Conservation (phyloP, 2,797 vertebrate species). For the Muraenolepis orangiensis region DNA sequence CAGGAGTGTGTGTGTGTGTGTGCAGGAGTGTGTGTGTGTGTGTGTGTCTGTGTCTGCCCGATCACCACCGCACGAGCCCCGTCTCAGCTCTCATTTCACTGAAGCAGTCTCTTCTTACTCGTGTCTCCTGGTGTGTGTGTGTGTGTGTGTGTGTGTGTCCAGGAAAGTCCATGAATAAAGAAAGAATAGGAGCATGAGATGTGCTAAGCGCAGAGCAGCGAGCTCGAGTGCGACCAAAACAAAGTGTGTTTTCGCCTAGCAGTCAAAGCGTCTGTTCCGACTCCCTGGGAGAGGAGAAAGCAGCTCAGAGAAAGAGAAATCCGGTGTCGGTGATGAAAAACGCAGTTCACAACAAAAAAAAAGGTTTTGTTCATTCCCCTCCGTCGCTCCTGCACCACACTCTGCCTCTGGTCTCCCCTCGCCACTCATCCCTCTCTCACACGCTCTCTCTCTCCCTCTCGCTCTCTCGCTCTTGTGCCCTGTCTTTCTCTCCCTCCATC, state of each 20-base stretch:
- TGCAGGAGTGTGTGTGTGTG: not conserved
- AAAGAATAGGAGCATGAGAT: conserved; percentile 11
- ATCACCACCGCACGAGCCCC: conserved; percentile 38
- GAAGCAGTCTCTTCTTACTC: not conserved
- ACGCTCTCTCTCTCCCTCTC: conserved; percentile 31
- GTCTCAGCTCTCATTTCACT: conserved; percentile 41
- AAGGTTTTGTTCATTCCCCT: conserved; percentile 53
- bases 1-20: not conserved
- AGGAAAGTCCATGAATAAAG: conserved; percentile 6
- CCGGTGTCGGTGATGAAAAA: conserved; percentile 55
- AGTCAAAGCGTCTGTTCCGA: conserved; percentile 34
- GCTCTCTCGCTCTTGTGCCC: conserved; percentile 25
- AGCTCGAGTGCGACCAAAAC: not conserved
- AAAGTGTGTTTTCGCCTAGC: no score
- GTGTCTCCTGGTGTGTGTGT: conserved; percentile 26
- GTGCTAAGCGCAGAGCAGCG: not conserved
- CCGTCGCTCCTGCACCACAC: conserved; percentile 63
- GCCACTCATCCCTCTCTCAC: conserved; percentile 25
- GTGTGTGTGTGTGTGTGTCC: conserved; percentile 17
- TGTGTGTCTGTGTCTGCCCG: conserved; percentile 36
- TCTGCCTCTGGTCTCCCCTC: conserved; percentile 44
- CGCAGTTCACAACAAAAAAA: conserved; percentile 62
- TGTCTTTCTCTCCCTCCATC: conserved; percentile 41
- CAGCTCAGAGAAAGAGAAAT: conserved; percentile 46
- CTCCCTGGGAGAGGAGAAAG: conserved; percentile 44